A percentile compares a stretch with the other conserved stretches of the same genome.
These are phyloP conservation scores for Leptinotarsa peninsularis DNA, from an alignment of 2,888 invertebrate species.

Conservation along the genomic window DNA sequence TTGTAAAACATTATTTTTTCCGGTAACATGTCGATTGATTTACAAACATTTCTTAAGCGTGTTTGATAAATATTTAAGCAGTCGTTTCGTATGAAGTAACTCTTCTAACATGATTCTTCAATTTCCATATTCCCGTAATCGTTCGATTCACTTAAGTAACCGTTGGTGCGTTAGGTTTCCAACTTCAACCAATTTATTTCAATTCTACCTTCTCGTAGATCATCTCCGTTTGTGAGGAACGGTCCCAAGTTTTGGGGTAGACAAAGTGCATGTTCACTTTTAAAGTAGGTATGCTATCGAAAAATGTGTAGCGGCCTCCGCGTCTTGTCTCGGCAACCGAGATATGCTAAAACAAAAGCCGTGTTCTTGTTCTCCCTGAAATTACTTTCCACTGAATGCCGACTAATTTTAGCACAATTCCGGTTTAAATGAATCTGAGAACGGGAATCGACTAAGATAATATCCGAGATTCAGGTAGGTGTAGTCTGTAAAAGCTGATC, in stretches of 20 bases:
- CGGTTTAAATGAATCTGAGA: constrained; percentile 10
- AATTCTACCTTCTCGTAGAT: constrained; percentile 13
- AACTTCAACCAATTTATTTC: constrained; percentile 9
- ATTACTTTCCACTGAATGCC: constrained; percentile 17
- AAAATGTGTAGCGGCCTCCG: constrained; percentile 12
- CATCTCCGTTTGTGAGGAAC: constrained; percentile 7
- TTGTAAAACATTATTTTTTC: no score
- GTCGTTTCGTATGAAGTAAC: no score
- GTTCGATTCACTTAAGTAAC: background rate
- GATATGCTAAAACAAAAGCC: constrained; percentile 22
- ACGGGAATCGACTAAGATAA: background rate
- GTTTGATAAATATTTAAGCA: no score
- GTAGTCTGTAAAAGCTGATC: no score
- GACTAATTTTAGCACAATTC: constrained; percentile 15
- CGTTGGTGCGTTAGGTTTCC: background rate
- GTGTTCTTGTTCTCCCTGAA: constrained; percentile 8
- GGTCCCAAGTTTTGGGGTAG: constrained; percentile 12
- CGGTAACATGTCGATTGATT: no score
- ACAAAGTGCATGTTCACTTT: constrained; percentile 19
- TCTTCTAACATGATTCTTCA: no score
- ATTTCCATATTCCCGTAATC: no score
- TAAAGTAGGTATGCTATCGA: constrained; percentile 18
- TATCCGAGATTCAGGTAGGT: no score
- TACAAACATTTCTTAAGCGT: no score
- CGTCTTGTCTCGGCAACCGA: constrained; percentile 14